phyloP scores from a whole-genome alignment of 2,888 invertebrate genomes.

The Amblyteles armatorius region DNA sequence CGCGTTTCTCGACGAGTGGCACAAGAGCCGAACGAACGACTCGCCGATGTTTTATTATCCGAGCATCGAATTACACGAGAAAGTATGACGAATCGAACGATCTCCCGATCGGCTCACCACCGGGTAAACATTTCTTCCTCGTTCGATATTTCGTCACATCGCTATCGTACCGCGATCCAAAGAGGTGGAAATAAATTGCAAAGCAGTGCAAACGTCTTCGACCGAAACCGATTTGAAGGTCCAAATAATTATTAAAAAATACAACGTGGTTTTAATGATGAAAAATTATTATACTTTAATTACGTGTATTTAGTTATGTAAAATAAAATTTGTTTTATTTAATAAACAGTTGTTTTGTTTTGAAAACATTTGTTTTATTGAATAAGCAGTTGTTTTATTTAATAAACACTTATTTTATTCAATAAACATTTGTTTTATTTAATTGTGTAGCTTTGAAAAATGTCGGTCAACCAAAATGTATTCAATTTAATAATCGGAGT shows the following conservation, averaged over 20 bases:
- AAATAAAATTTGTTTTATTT: too few species aligned
- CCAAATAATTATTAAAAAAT: too few species aligned
- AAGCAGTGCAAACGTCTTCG: too few species aligned
- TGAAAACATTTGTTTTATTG: not conserved
- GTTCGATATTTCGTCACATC: conserved; percentile 48
- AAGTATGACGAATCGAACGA: conserved; percentile 65
- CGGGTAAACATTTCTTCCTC: conserved; percentile 16
- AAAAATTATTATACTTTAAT: too few species aligned
- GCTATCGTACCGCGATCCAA: conserved; percentile 52
- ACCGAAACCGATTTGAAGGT: too few species aligned
- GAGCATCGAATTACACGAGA: conserved; percentile 60
- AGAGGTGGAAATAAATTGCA: conserved; percentile 43
- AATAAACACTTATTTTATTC: not conserved
- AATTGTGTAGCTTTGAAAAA: too few species aligned
- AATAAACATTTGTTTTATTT: too few species aligned
- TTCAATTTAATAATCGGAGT: too few species aligned
- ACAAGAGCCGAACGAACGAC: conserved; percentile 41
- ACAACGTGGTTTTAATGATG: too few species aligned
- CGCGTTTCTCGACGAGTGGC: conserved; percentile 27
- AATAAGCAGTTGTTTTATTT: not conserved
- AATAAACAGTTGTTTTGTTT: not conserved
- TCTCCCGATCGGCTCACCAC: conserved; percentile 54
- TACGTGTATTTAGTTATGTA: too few species aligned
- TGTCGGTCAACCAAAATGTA: too few species aligned
- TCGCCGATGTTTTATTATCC: conserved; percentile 36